Conservation (phyloP, 1,140 invertebrate species). For the Thalassaphorura encarpata region DNA sequence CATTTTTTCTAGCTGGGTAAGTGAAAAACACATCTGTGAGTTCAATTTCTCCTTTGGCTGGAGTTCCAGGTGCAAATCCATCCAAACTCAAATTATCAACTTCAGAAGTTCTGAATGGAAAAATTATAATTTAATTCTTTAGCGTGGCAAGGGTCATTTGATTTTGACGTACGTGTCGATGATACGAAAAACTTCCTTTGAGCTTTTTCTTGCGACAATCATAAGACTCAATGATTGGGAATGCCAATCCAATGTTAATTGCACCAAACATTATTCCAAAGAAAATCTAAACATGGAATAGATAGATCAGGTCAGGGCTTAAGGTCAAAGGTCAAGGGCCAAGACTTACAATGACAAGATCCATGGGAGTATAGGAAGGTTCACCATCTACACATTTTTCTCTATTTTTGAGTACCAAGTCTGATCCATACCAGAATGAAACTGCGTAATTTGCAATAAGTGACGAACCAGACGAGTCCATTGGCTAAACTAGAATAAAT, state of each 20-base stretch:
- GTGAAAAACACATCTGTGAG: constrained; percentile 56
- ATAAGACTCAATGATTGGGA: background rate
- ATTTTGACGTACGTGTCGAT: background rate
- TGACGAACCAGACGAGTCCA: constrained; percentile 35
- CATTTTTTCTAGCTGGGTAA: constrained; percentile 46
- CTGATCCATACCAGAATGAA: constrained; percentile 42
- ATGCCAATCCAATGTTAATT: background rate
- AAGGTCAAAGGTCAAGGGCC: constrained; percentile 38
- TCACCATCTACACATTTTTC: constrained; percentile 32
- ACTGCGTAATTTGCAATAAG: constrained; percentile 31
- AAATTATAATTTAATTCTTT: constrained; percentile 46
- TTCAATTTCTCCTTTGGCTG: constrained; percentile 53
- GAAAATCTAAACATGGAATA: constrained; percentile 34
- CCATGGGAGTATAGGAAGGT: constrained; percentile 33
- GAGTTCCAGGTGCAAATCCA: constrained; percentile 36
- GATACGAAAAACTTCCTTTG: background rate
- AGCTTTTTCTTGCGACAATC: background rate
- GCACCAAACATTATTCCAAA: background rate
- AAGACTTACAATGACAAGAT: constrained; percentile 7
- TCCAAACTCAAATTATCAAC: constrained; percentile 40
- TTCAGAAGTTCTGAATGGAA: constrained; percentile 37
- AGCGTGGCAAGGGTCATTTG: too few species aligned
- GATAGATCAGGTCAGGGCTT: constrained; percentile 45
- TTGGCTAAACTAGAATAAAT: constrained; percentile 35
- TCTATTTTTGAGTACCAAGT: constrained; percentile 28